Base-by-base conservation (phyloP, 2,888 invertebrate species). In the Neoscelio sp. region DNA sequence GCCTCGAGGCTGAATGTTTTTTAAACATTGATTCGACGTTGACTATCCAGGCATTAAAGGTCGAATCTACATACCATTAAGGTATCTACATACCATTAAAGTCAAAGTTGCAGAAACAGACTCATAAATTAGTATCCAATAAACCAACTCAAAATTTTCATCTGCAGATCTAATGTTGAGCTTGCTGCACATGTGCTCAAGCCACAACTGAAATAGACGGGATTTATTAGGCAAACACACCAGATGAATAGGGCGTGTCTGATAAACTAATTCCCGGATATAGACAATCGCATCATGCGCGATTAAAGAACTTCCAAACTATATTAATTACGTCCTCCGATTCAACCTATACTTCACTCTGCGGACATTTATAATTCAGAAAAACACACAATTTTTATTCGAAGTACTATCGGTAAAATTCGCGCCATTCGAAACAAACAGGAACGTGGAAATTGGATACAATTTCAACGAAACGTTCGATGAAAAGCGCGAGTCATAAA, bases 181-280 rank as follows among this genome's bases (percentile, higher is more conserved):
- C 70, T 70, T 50, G 64, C 52, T 50, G 79, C 79, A 75, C 70
- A 79, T 70, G 70, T 75, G 71, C 42, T 71, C 54, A 52, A 46
- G 70, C 67, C 64, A 35, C 67, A 80, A 76, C 71, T 80, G 76
- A 80, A 80, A 73, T 73, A 76, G 73, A 62, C 67, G 26, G 68
- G 76, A 80, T 76, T 76, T 79, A 79, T 79, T 79, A 67, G 75
- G 48, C 60, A 65, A 75, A 65, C 58, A 75, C 48, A 56, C 76
- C 80, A 80, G 80, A 80, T 73, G 80, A 80, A 76, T 75, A 80
- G 75, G 79, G 79, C 79, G 79, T 80, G 75, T 60, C 71, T 70
- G 79, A 80, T 80, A 77, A 78, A 71, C 77, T 52, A 52, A 78
- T 71, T 78, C 46, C 52, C 44, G 54, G 18, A 56, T 60, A 46